Base-by-base conservation (phyloP, 2,797 vertebrate genomes). In the Enteromius mattozi region DNA sequence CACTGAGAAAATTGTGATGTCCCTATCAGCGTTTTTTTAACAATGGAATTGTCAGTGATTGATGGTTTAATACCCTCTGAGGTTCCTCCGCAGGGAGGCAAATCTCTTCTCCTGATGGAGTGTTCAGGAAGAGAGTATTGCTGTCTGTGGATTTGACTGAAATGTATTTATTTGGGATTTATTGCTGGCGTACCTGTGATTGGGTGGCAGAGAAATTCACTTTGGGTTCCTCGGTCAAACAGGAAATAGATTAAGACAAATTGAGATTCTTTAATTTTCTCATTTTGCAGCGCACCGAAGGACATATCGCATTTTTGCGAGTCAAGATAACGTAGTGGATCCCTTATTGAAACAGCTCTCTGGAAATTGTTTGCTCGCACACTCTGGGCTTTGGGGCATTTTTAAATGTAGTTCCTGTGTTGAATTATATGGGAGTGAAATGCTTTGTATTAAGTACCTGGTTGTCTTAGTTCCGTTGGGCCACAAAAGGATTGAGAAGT, bases 41-140 rank as follows among this genome's bases (percentile, higher is more conserved):
- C 84, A 76, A 56, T 79, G 75, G 35, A 59, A 54, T 45, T 72
- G 42, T 24, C 77, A 21, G 72, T 88, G 87, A 88, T 75, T 81
- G 86, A 89, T 87, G 88, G 80, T 80, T 82, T 84, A 85, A 88
- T 78, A 78, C 69, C 40, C 49, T 35, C n/a, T n/a, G 33, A 80
- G 78, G 61, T 78, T 78, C 68, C 65, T 65, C 59, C 47, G 80
- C 82, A 68, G 72, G 47, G 72, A 80, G 33, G 42, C 66, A 42
- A 42, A 54, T 70, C 78, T 74, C 47, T 79, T 63, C 65, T 61
- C 59, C 84, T 78, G 54, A 78, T 83, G 35, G 27, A 78, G 74
- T 65, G 35, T 78, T 78, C 27, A 1, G 24, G 37, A 76, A 56
- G 82, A 83, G 49, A 69, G 74, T 14, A 45, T 59, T 35, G 16